Conservation (phyloP, 2,113 vertebrate genomes). For the Fregetta grallaria region DNA sequence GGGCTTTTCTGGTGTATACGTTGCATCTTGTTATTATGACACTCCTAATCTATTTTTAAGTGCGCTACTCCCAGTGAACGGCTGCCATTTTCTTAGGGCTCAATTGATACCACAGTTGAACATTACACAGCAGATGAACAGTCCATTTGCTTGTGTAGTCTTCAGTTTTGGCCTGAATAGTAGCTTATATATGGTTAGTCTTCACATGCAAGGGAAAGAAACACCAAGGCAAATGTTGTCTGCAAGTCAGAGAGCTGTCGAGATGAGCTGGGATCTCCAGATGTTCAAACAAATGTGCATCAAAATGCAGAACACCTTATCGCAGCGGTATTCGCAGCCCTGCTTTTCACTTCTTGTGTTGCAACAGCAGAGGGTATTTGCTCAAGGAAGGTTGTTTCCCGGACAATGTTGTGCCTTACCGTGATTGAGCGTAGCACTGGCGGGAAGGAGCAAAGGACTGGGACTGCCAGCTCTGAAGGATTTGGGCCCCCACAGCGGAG, state of each 20-base stretch:
- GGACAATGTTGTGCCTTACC: background rate
- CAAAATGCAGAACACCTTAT: background rate
- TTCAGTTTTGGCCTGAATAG: background rate
- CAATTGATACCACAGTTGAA: background rate
- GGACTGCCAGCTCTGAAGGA: background rate
- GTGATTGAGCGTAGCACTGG: background rate
- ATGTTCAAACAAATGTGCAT: background rate
- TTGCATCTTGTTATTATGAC: background rate
- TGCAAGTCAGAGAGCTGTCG: background rate
- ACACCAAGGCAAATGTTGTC: background rate
- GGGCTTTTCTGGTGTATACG: background rate
- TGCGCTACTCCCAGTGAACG: background rate
- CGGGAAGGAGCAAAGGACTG: background rate
- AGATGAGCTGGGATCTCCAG: background rate
- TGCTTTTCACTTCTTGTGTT: background rate
- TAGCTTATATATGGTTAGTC: background rate
- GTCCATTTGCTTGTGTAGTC: background rate
- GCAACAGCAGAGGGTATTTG: background rate
- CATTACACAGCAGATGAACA: background rate
- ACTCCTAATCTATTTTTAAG: background rate
- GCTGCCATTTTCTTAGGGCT: background rate
- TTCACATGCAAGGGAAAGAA: background rate
- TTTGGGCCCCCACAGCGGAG: background rate
- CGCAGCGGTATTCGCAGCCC: background rate
- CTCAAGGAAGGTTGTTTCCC: background rate